phyloP scores from a whole-genome alignment of 2,888 invertebrate genomes.

The Leucania comma region DNA sequence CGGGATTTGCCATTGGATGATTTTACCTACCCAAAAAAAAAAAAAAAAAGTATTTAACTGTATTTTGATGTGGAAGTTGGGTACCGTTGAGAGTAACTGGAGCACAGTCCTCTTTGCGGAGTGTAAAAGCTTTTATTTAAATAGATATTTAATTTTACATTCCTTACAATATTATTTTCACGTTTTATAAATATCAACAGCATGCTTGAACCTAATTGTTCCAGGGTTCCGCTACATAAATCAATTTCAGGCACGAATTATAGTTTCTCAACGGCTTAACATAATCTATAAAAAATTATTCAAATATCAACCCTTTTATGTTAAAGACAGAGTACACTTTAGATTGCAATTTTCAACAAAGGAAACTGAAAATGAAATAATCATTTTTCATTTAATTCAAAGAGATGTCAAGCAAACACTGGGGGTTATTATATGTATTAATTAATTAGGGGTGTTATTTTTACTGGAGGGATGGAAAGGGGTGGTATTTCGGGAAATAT shows the following conservation, averaged over 20 bases:
- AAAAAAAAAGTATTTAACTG: too few species aligned
- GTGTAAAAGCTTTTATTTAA: too few species aligned
- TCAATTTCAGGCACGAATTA: slow-evolving; percentile 65
- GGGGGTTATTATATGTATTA: slow-evolving; percentile 61
- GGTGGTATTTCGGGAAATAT: slow-evolving; percentile 42
- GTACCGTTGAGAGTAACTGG: too few species aligned
- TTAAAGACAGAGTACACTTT: slow-evolving; percentile 21
- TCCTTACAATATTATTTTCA: slow-evolving; percentile 12
- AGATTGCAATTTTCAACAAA: slow-evolving; percentile 24
- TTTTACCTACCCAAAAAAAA: too few species aligned
- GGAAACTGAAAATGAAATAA: slow-evolving; percentile 71
- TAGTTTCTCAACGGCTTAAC: slow-evolving; percentile 59
- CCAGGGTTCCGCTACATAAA: slow-evolving; percentile 62
- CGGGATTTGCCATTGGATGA: too few species aligned
- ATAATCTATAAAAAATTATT: background rate
- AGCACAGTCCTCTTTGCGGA: too few species aligned
- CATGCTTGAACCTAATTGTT: slow-evolving; percentile 63
- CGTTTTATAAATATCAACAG: slow-evolving; percentile 47
- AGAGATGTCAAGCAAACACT: slow-evolving; percentile 71
- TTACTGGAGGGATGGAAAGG: slow-evolving; percentile 49
- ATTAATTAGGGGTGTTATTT: slow-evolving; percentile 60
- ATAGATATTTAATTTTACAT: too few species aligned
- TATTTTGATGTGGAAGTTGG: too few species aligned
- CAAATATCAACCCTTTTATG: background rate
- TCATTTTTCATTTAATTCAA: slow-evolving; percentile 79